These are phyloP conservation scores for Eupelmus urozonus DNA, from an alignment of 2,888 invertebrate genomes.

Conservation along the genomic window DNA sequence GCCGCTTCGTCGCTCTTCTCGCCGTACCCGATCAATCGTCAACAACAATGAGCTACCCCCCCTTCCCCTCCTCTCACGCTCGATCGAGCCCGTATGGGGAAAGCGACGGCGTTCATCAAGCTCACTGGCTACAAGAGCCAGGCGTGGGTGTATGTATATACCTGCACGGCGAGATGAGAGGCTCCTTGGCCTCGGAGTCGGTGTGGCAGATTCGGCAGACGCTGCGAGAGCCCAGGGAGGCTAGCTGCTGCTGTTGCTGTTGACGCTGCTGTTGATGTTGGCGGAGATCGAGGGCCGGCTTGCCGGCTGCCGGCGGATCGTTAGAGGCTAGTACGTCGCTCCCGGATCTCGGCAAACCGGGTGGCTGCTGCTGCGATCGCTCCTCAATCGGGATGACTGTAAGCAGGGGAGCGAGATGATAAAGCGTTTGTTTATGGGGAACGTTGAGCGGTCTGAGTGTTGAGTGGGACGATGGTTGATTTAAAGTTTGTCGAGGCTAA, in stretches of 20 bases:
- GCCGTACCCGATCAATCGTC: too few relatives aligned
- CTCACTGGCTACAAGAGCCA: too few relatives aligned
- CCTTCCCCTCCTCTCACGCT: too few relatives aligned
- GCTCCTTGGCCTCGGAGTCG: slow-evolving; percentile 76
- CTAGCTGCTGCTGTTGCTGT: slow-evolving; percentile 20
- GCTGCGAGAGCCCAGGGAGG: slow-evolving; percentile 47
- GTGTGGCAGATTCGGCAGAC: slow-evolving; percentile 84
- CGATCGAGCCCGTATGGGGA: too few relatives aligned
- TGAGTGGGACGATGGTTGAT: too few relatives aligned
- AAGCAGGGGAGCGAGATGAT: too few relatives aligned
- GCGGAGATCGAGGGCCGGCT: slow-evolving; percentile 39
- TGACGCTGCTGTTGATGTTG: slow-evolving; percentile 63
- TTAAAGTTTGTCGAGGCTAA: too few relatives aligned
- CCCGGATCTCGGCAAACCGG: not conserved
- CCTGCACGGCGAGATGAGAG: slow-evolving; percentile 82
- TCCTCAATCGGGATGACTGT: slow-evolving; percentile 37
- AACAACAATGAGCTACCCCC: too few relatives aligned
- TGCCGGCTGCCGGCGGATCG: not conserved
- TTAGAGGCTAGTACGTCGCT: not conserved
- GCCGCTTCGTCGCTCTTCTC: too few relatives aligned
- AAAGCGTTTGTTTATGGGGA: too few relatives aligned
- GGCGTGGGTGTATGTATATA: slow-evolving; percentile 53
- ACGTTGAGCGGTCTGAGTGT: too few relatives aligned
- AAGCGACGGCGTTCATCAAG: too few relatives aligned
- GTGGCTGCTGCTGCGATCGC: slow-evolving; percentile 2